Evolutionary conservation across 2,888 invertebrate genomes (phyloP), one percentile per base, ranked within the genome.

Genomic region (Altica lythri): DNA sequence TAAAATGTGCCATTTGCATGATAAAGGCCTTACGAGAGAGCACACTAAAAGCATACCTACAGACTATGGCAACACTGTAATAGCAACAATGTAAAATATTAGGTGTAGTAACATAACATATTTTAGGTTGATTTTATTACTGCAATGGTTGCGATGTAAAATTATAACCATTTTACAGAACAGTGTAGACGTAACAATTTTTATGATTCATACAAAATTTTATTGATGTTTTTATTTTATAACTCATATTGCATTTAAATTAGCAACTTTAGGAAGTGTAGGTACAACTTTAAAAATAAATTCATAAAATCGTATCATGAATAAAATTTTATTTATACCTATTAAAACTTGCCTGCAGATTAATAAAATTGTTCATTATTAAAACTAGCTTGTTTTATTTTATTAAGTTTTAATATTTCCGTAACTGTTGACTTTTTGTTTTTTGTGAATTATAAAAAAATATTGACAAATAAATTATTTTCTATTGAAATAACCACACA

Each of bases 1-100:
- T 57, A 52, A 57, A 60, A 56, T 57, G 45, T 42, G 27, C 32
- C 57, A 62, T 62, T 62, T 62, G 56, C 60, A 62, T 62, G 52
- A 60, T 53, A 62, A 60, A 58, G 58, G 44, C 44, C 49, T 29
- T 53, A 42, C 44, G 51, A 53, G 45, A 49, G 50, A 35, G 44
- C 34, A 14, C 29, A 19, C 22, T 57, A 60, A 45, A 55, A 55
- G 49, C 56, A 57, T 46, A 51, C 19, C 53, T 47, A 50, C 18
- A 16, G 22, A 16, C 54, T 58, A 5, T 25, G 47, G 12, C 17
- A 47, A 40, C 40, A 40, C 40, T 40, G 37, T 19, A 14, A 37
- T n/a, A 18, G 55, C 57, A 60, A 60, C 60, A 53, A 51, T 57
- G 59, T 56, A 60, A 61, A 56, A 55, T 61, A 57, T 58, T 51